Conservation (phyloP, 2,888 invertebrate genomes). For the Dioctria rufipes region DNA sequence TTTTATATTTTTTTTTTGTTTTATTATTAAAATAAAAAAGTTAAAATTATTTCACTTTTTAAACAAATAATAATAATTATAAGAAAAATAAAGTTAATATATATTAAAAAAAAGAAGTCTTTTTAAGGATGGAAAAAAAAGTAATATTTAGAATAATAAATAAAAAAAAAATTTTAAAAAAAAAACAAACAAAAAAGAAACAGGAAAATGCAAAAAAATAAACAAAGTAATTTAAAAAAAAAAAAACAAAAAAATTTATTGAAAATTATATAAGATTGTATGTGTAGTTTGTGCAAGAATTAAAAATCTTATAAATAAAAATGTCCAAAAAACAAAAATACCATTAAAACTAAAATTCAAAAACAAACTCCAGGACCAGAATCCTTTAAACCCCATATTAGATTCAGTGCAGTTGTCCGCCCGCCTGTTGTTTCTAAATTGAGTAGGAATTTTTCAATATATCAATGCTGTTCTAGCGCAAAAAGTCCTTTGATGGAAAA, state of each 20-base stretch:
- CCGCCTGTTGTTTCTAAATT: too few relatives aligned
- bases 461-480: too few relatives aligned
- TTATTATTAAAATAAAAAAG: neutral
- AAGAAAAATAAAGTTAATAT: constrained; percentile 32
- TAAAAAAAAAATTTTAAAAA: constrained; percentile 4
- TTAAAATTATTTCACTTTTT: too few relatives aligned
- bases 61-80: neutral
- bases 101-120: constrained; percentile 15
- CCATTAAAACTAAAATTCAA: too few relatives aligned
- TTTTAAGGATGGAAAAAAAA: neutral
- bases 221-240: constrained; percentile 32
- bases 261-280: constrained; percentile 45
- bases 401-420: too few relatives aligned
- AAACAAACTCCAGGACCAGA: too few relatives aligned
- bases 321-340: neutral
- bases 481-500: too few relatives aligned
- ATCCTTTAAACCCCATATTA: too few relatives aligned
- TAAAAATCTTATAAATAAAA: constrained; percentile 48
- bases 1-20: too few relatives aligned
- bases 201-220: constrained; percentile 22
- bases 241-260: neutral
- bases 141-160: neutral
- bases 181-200: constrained; percentile 10
- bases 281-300: constrained; percentile 50
- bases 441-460: too few relatives aligned